These are phyloP conservation scores for Loriculus beryllinus DNA, from an alignment of 2,797 vertebrate genomes.

Conservation along the genomic window DNA sequence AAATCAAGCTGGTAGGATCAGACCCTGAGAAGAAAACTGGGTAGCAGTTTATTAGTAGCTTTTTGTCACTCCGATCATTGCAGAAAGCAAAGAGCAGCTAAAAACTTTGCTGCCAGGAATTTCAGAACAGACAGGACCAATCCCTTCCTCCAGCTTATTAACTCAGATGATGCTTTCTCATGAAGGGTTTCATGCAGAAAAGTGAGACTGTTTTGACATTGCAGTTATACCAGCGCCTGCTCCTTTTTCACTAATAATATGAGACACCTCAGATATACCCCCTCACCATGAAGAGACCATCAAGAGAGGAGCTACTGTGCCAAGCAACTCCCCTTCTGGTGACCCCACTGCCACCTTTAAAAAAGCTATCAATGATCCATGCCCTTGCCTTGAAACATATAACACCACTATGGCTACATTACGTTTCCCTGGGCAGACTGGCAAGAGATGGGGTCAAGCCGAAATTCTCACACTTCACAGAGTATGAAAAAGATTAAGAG, in stretches of 20 bases:
- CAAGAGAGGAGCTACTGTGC: background rate
- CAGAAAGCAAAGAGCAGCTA: background rate
- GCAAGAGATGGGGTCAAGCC: background rate
- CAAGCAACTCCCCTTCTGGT: background rate
- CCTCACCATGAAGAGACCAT: background rate
- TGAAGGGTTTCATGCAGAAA: background rate
- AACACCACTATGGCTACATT: background rate
- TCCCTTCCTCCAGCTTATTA: background rate
- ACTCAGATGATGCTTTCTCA: background rate
- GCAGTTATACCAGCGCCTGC: background rate
- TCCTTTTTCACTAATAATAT: background rate
- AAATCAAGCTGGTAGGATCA: background rate
- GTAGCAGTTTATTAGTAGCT: background rate
- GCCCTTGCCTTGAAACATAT: background rate
- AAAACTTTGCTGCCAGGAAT: background rate
- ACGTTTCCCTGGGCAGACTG: background rate
- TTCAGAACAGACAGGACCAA: background rate
- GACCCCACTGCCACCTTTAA: background rate
- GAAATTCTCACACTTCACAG: background rate
- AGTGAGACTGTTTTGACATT: background rate
- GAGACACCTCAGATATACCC: background rate
- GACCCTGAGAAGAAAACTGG: background rate
- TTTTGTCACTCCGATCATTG: background rate
- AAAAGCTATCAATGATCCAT: rapidly evolving
- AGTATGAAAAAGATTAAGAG: background rate